phyloP scores from a whole-genome alignment of 2,888 invertebrate species.

The Tinea semifulvella region DNA sequence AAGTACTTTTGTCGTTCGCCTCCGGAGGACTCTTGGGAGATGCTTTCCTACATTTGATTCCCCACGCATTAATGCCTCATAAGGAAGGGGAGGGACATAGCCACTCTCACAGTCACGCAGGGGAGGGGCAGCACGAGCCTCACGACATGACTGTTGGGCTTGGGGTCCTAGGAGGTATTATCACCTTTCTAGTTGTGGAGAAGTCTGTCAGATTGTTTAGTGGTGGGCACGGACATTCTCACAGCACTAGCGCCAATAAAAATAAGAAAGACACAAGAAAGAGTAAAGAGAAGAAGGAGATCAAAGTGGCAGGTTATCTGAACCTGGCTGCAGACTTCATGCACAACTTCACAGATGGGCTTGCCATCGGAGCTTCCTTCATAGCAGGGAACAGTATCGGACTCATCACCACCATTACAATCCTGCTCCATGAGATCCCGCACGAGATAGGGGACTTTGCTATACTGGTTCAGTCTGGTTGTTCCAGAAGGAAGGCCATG shows the following conservation, averaged over 20 bases:
- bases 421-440: conserved; percentile 97
- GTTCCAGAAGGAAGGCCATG: conserved; percentile 94
- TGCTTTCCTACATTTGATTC: conserved; percentile 98
- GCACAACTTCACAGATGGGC: conserved; percentile 99
- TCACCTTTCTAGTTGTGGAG: conserved; percentile 92
- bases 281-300: conserved; percentile 38
- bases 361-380: conserved; percentile 98
- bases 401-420: conserved; percentile 92
- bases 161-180: conserved; percentile 93
- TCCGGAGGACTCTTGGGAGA: conserved; percentile 97
- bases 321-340: conserved; percentile 98
- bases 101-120: conserved; percentile 63
- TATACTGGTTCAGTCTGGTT: conserved; percentile 97
- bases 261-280: conserved; percentile 47
- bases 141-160: conserved; percentile 92
- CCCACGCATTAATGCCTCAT: conserved; percentile 79
- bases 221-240: conserved; percentile 82
- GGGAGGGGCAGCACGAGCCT: conserved; percentile 51
- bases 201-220: conserved; percentile 90
- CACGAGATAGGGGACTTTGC: conserved; percentile 99
- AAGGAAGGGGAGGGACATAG: conserved; percentile 53
- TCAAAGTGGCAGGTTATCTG: conserved; percentile 79
- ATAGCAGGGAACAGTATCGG: conserved; percentile 90
- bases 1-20: conserved; percentile 91
- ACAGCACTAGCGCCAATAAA: conserved; percentile 57